These are phyloP conservation scores for Tillus elongatus DNA, from an alignment of 2,888 invertebrate species.

Conservation along the genomic window DNA sequence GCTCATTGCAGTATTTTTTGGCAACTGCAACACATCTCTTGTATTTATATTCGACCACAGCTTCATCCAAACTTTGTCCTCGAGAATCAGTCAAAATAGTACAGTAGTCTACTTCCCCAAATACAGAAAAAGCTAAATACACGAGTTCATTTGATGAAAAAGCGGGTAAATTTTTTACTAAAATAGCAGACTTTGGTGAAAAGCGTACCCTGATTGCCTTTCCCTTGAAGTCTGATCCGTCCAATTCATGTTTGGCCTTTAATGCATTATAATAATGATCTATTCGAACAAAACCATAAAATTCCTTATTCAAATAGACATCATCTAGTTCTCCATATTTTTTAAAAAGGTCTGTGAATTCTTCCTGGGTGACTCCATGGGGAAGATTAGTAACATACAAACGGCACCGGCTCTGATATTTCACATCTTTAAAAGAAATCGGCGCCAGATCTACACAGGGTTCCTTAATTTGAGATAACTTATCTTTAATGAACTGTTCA, in stretches of 20 bases:
- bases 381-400: background rate
- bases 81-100: slow-evolving; percentile 3
- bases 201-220: background rate
- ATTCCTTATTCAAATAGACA: background rate
- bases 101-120: slow-evolving; percentile 1
- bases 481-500: slow-evolving; percentile 1
- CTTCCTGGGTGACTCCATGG: background rate
- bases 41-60: background rate
- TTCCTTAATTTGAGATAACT: background rate
- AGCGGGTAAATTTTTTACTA: background rate
- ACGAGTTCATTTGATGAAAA: background rate
- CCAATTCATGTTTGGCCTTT: background rate
- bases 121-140: slow-evolving; percentile 1
- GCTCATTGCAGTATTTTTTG: slow-evolving; percentile 1
- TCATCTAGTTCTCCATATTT: background rate
- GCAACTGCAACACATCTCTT: background rate
- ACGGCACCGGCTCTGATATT: background rate
- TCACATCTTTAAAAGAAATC: background rate
- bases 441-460: background rate
- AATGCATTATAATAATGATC: background rate
- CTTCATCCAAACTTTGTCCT: background rate
- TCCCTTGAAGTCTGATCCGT: background rate
- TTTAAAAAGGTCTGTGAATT: background rate
- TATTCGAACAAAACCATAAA: background rate
- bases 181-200: background rate